Evolutionary conservation across 2,888 invertebrate species (phyloP), one percentile per base, ranked within the genome.

Genomic region (Crossocerus cetratus): DNA sequence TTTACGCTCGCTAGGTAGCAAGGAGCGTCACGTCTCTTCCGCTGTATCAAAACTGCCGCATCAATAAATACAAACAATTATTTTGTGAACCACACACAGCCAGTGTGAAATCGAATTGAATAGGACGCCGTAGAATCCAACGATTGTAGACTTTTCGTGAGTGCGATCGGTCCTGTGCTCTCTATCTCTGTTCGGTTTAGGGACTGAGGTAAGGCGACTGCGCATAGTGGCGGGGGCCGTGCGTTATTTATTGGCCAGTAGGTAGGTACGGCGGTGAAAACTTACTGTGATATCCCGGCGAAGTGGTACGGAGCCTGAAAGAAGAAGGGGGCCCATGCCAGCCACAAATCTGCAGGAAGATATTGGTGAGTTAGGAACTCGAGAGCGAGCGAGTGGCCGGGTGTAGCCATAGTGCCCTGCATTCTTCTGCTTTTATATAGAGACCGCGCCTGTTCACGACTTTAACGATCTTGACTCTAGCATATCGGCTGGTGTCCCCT

Each of bases 301-400:
- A 76, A 72, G 57, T 64, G 73, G 69, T 71, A 72, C 66, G 69
- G 56, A 77, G 61, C 49, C 14, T 65, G 67, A 66, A 65, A 72
- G 66, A 72, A 72, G 68, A 76, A 74, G 65, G 66, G 69, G 74
- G 71, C 79, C 75, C 84, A 70, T 68, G 81, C 77, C 78, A 70
- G 73, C 79, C 78, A 82, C 86, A 86, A 86, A 86, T 86, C 83
- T 76, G 67, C 61, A 81, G 62, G 68, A 78, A 82, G 80, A 84
- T 85, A 86, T 86, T 85, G 86, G 82, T 84, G 81, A 76, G 0
- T 32, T 77, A 77, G 69, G 73, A 74, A 63, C 77, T 63, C 32
- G 5, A 32, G 32, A 68, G 54, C 58, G 60, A 45, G 60, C 65
- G 74, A 16, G 22, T 13, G 23, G 8, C 1, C 32, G 8, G 32